phyloP scores from a whole-genome alignment of 2,797 vertebrate species.

The Philypnodon macrostomus region DNA sequence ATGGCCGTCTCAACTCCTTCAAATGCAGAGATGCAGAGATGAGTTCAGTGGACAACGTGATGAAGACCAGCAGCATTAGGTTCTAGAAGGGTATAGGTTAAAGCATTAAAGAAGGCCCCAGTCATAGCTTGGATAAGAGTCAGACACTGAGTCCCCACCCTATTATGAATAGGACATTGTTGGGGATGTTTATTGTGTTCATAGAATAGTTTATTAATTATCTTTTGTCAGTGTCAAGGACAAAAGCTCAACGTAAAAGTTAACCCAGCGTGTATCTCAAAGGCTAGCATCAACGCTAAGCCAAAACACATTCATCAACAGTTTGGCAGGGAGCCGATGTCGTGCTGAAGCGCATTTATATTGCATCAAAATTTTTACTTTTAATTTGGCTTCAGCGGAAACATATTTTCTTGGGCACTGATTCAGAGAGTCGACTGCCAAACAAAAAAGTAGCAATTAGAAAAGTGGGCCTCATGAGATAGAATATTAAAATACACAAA shows the following conservation, averaged over 20 bases:
- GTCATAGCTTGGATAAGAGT: too few species aligned
- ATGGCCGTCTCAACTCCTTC: too few species aligned
- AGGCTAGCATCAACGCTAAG: conserved; percentile 27
- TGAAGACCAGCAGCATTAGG: too few species aligned
- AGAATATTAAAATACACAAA: conserved; percentile 46
- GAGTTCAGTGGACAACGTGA: too few species aligned
- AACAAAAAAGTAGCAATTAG: conserved; percentile 60
- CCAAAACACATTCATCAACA: conserved; percentile 59
- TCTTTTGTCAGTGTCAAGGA: conserved; percentile 45
- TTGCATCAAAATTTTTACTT: conserved; percentile 66
- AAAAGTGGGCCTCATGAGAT: conserved; percentile 45
- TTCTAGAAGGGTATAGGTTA: too few species aligned
- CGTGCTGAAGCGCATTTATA: conserved; percentile 50
- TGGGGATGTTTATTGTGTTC: too few species aligned
- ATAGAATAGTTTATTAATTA: conserved; percentile 25
- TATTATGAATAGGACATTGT: too few species aligned
- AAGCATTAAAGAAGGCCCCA: too few species aligned
- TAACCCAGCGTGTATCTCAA: conserved; percentile 37
- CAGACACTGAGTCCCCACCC: too few species aligned
- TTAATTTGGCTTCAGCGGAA: conserved; percentile 66
- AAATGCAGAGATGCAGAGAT: too few species aligned
- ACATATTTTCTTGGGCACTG: conserved; percentile 60
- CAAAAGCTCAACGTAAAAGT: conserved; percentile 29
- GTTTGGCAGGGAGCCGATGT: conserved; percentile 44
- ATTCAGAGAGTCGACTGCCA: conserved; percentile 49